A percentile compares a stretch with the other conserved stretches of the same genome.
phyloP scores from a whole-genome alignment of 2,113 vertebrate genomes.

The Pholis gunnellus region DNA sequence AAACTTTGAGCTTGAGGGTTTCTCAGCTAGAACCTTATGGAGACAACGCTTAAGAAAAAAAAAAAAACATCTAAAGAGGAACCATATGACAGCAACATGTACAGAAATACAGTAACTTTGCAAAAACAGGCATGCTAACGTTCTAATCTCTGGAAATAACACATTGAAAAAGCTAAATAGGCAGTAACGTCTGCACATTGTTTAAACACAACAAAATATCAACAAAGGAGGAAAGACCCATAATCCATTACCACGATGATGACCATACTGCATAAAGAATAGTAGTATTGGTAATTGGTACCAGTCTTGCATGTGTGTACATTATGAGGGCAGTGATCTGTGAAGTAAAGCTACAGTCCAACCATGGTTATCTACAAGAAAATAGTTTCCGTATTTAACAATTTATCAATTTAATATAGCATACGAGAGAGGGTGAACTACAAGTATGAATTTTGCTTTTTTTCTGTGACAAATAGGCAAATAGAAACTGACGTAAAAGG shows the following conservation, averaged over 20 bases:
- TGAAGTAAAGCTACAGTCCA: slow-evolving; percentile 78
- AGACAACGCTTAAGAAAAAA: slow-evolving; percentile 40
- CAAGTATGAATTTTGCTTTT: slow-evolving; percentile 34
- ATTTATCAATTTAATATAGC: slow-evolving; percentile 39
- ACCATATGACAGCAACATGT: slow-evolving; percentile 72
- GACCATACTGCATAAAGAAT: slow-evolving; percentile 74
- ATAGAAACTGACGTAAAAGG: slow-evolving; percentile 26
- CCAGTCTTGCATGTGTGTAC: slow-evolving; percentile 58
- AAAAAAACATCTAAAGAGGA: slow-evolving; percentile 31
- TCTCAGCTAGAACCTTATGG: slow-evolving; percentile 53
- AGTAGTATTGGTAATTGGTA: slow-evolving; percentile 52
- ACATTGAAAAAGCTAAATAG: slow-evolving; percentile 81
- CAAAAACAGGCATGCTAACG: slow-evolving; percentile 87
- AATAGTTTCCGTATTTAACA: slow-evolving; percentile 32
- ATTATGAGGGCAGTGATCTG: slow-evolving; percentile 72
- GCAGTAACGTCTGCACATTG: slow-evolving; percentile 87
- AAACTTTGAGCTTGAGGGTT: slow-evolving; percentile 29
- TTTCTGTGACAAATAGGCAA: slow-evolving; percentile 49
- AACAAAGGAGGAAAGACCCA: slow-evolving; percentile 76
- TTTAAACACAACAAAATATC: slow-evolving; percentile 85
- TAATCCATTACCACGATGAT: slow-evolving; percentile 81
- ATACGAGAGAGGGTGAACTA: slow-evolving; percentile 48
- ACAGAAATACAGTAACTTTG: slow-evolving; percentile 78
- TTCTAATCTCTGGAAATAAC: slow-evolving; percentile 78
- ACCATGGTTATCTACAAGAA: slow-evolving; percentile 62